Base-by-base conservation (phyloP, 1,140 invertebrate species). In the Cephus cinctus region DNA sequence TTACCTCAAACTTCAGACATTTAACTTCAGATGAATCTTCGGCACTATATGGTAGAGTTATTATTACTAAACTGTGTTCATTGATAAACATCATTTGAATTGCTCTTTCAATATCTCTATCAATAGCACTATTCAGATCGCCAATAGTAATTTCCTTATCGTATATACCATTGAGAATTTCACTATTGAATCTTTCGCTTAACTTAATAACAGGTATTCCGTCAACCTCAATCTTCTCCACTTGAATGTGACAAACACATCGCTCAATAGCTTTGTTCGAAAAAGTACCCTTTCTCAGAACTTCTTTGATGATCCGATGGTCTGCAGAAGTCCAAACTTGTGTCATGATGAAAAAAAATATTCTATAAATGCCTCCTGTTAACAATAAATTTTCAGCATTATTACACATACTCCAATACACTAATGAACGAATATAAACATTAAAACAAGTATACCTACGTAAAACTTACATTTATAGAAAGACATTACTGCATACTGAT, bases 61-160 rank as follows among this genome's bases (percentile, higher is more conserved):
- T 40, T 5, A 47, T 62, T 14, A 73, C 47, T 9, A 61, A 31
- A 38, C 72, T 67, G 12, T 43, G 54, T 34, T 77, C 75, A 1
- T 42, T 25, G 0, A 67, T 15, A 20, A 48, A 62, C 75, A 77
- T 77, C 48, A 58, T 68, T 43, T 61, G 45, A 32, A 76, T 34
- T 0, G 60, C 69, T 46, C 63, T 53, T 41, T 77, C 75, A 18
- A 77, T 58, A 38, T 57, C 50, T n/a, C 52, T 49, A 25, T 77
- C 73, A 18, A 75, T 31, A 42, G 53, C 46, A 14, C 52, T 61
- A 20, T 47, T 55, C 2, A 61, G 57, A 27, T 71, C 61, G 0
- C 68, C 73, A 9, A 75, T 58, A 11, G 52, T 21, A 16, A 72
- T 19, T 0, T 16, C 34, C 27, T 66, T 62, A 21, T 63, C 41